Conservation (phyloP, 2,113 vertebrate genomes). For the Lophius piscatorius region DNA sequence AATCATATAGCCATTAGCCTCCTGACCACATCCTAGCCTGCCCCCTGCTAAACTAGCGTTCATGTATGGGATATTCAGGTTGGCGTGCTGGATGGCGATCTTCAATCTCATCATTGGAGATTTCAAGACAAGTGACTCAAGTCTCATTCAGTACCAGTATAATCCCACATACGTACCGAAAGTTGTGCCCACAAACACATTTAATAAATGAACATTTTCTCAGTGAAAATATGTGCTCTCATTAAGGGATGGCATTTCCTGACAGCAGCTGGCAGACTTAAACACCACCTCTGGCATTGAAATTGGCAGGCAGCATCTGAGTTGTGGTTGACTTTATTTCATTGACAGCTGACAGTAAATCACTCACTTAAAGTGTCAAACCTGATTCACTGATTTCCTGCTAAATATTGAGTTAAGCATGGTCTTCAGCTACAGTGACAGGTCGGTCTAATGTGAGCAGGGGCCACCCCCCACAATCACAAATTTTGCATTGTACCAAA, state of each 20-base stretch:
- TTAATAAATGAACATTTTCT: slow-evolving; percentile 6
- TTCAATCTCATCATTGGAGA: too few relatives aligned
- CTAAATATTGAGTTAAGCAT: slow-evolving; percentile 28
- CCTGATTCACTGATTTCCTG: slow-evolving; percentile 32
- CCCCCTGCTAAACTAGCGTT: too few relatives aligned
- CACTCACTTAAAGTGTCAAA: slow-evolving; percentile 32
- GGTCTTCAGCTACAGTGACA: slow-evolving; percentile 18
- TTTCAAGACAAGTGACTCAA: too few relatives aligned
- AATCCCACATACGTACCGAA: background rate
- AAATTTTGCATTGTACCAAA: too few relatives aligned
- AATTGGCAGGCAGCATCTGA: slow-evolving; percentile 31
- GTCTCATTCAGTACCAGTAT: too few relatives aligned
- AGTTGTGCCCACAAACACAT: background rate
- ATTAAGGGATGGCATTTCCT: slow-evolving; percentile 34
- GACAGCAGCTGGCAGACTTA: slow-evolving; percentile 17
- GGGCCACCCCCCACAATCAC: slow-evolving; percentile 10
- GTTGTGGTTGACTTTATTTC: slow-evolving; percentile 31
- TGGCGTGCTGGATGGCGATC: too few relatives aligned
- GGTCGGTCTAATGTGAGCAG: slow-evolving; percentile 11
- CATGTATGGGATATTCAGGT: too few relatives aligned
- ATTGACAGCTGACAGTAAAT: slow-evolving; percentile 57
- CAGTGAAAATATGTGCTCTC: slow-evolving; percentile 30
- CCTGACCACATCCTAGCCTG: too few relatives aligned
- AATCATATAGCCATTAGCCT: too few relatives aligned
- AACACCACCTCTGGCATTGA: slow-evolving; percentile 31